Evolutionary conservation across 2,797 vertebrate genomes (phyloP).

Genomic region (Enteromius anoplus): DNA sequence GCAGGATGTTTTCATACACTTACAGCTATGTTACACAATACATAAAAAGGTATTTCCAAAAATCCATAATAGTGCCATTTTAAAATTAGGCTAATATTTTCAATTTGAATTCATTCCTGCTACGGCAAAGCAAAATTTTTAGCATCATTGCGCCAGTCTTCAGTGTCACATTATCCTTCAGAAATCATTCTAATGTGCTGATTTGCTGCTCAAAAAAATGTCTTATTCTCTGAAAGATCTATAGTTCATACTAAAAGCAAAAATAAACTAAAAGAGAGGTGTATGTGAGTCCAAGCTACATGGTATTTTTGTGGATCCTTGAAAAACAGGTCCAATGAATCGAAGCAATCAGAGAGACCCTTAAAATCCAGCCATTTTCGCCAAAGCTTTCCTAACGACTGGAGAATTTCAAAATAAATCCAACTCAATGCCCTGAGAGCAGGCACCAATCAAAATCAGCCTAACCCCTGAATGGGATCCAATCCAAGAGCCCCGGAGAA

Average conservation of each 20-base stretch:
- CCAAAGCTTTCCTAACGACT: constrained; percentile 33
- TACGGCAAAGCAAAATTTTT: not conserved
- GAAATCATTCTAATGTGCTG: not conserved
- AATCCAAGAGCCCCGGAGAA: constrained; percentile 24
- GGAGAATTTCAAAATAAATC: constrained; percentile 14
- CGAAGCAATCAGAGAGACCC: constrained; percentile 26
- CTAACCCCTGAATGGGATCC: constrained; percentile 41
- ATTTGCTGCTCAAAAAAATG: not conserved
- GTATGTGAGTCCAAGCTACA: not conserved
- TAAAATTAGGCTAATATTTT: not conserved
- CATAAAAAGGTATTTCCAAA: too few species aligned
- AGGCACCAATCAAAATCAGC: constrained; percentile 40
- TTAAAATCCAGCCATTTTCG: constrained; percentile 39
- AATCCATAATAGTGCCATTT: too few species aligned
- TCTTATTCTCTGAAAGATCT: not conserved
- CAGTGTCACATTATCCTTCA: not conserved
- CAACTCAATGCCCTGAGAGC: not conserved
- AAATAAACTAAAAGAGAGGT: not conserved
- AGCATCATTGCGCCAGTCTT: not conserved
- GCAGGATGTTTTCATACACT: too few species aligned
- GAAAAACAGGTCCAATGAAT: constrained; percentile 24
- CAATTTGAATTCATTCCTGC: not conserved
- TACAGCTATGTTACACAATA: too few species aligned
- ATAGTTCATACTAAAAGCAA: not conserved
- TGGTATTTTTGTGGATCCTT: constrained; percentile 11